Evolutionary conservation across 2,113 vertebrate species (phyloP).

Genomic region (Albula goreensis): DNA sequence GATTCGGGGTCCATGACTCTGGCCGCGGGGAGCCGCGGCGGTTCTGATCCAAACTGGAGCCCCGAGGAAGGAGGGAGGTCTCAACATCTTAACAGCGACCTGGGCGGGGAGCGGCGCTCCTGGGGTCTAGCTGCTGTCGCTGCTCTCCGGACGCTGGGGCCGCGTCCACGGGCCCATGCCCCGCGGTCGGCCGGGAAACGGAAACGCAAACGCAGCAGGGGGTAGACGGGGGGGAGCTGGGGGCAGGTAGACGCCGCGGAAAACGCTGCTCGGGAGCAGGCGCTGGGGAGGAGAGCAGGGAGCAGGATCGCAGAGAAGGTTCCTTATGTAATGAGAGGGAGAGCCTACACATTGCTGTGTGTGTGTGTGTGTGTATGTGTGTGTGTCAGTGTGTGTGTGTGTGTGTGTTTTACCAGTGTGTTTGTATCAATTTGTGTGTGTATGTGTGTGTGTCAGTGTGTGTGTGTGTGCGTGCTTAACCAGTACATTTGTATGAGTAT

Average conservation of each 20-base stretch:
- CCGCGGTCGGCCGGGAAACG: slow-evolving; percentile 46
- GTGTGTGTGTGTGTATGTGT: slow-evolving; percentile 39
- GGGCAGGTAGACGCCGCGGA: slow-evolving; percentile 49
- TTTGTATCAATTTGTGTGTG: too few species aligned
- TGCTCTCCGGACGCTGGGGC: slow-evolving; percentile 14
- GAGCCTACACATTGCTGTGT: slow-evolving; percentile 56
- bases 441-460: too few species aligned
- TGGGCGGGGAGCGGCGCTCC: slow-evolving; percentile 67
- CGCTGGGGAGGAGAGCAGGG: slow-evolving; percentile 33
- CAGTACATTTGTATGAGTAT: too few species aligned
- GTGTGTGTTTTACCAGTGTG: too few species aligned
- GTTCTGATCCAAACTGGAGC: slow-evolving; percentile 88
- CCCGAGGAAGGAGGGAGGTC: slow-evolving; percentile 83
- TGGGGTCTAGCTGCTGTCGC: slow-evolving; percentile 63
- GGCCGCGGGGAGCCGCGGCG: slow-evolving; percentile 76
- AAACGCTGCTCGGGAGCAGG: slow-evolving; percentile 19
- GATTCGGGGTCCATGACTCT: slow-evolving; percentile 89
- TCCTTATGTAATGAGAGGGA: slow-evolving; percentile 55
- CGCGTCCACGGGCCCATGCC: slow-evolving; percentile 62
- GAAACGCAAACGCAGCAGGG: slow-evolving; percentile 43
- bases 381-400: too few species aligned
- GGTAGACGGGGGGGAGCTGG: slow-evolving; percentile 7
- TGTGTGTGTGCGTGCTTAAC: too few species aligned
- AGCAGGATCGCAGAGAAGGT: slow-evolving; percentile 47
- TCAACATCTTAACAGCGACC: slow-evolving; percentile 95